Percentiles rank a stretch among this genome's conserved stretches.
phyloP scores from a whole-genome alignment of 2,797 vertebrate genomes.

The Sarcophilus harrisii region DNA sequence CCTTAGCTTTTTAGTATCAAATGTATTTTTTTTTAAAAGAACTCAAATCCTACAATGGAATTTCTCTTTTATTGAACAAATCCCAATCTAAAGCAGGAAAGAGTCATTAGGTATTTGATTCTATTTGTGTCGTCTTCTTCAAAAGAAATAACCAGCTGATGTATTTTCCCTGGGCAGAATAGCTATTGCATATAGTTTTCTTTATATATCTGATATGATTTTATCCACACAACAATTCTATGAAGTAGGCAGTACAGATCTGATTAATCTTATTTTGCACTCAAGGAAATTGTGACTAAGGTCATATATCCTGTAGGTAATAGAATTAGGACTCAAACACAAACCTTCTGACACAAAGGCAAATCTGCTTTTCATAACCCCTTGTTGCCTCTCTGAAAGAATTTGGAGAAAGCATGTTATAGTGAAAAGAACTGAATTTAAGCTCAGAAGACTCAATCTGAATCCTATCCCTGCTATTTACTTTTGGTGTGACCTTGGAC shows the following conservation, averaged over 20 bases:
- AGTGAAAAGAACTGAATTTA: not conserved
- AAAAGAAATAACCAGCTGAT: not conserved
- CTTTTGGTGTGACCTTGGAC: not conserved
- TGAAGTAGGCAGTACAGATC: not conserved
- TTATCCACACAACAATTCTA: not conserved
- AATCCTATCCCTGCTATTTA: not conserved
- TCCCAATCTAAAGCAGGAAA: not conserved
- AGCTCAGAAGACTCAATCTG: not conserved
- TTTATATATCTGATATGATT: not conserved
- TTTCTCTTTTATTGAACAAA: not conserved
- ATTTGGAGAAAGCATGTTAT: not conserved
- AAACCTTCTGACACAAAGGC: not conserved
- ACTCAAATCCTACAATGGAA: not conserved
- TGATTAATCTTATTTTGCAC: not conserved
- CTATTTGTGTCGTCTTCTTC: not conserved
- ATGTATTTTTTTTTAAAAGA: not conserved
- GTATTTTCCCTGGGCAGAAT: not conserved
- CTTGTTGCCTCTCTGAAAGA: not conserved
- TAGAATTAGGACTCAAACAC: not conserved
- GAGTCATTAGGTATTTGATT: not conserved
- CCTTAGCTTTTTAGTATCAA: not conserved
- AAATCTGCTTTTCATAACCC: not conserved
- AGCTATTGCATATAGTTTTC: not conserved
- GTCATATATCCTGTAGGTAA: not conserved
- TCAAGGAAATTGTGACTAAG: not conserved